These are phyloP conservation scores for Gryllus longicercus DNA, from an alignment of 2,888 invertebrate species.

Conservation along the genomic window DNA sequence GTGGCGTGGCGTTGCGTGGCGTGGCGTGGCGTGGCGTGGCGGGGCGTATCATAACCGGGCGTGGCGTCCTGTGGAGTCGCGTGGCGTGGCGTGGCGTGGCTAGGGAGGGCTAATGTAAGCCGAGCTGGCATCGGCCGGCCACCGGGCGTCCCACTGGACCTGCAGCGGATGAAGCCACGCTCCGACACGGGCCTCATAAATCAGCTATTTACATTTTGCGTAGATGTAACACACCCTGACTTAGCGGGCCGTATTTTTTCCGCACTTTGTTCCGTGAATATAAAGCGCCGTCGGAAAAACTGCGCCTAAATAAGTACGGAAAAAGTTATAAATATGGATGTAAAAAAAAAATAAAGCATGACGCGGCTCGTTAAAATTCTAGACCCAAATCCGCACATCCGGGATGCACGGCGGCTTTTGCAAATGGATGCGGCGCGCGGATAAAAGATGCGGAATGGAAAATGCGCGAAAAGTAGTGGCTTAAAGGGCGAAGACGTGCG, in stretches of 20 bases:
- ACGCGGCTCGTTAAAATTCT: conserved; percentile 17
- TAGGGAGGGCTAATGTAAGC: not conserved
- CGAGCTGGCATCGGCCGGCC: not conserved
- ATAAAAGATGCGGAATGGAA: conserved; percentile 3
- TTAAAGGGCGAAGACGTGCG: conserved; percentile 2
- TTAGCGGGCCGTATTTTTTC: not conserved
- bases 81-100: too few species aligned
- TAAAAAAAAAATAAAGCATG: not conserved
- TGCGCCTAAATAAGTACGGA: not conserved
- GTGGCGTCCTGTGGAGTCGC: too few species aligned
- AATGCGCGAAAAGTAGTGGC: not conserved
- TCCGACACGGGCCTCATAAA: conserved; percentile 17
- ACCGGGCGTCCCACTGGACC: not conserved
- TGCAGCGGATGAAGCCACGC: not conserved
- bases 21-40: too few species aligned
- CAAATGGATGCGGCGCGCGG: not conserved
- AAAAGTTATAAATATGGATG: conserved; percentile 17
- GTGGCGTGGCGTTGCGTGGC: too few species aligned
- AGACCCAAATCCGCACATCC: not conserved
- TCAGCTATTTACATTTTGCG: conserved; percentile 17
- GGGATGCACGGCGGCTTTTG: not conserved
- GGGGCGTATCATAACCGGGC: too few species aligned
- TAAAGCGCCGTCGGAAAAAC: not conserved
- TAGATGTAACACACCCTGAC: conserved; percentile 6
- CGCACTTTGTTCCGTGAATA: conserved; percentile 17